A percentile compares a stretch with the other conserved stretches of the same genome.
Conservation (phyloP, 2,113 vertebrate species). For the Enhydra lutris region DNA sequence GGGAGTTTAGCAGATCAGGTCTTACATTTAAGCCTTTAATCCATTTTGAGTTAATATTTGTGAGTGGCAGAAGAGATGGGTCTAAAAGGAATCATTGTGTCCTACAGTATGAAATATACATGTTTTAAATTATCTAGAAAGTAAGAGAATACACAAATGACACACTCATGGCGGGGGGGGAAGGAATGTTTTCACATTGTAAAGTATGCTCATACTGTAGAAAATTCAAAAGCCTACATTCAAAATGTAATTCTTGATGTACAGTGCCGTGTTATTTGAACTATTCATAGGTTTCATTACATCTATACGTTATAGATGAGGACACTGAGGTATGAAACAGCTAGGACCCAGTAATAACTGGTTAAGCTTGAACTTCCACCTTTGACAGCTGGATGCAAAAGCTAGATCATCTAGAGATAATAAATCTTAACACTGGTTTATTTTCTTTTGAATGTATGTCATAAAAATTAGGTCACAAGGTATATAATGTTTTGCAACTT, state of each 20-base stretch:
- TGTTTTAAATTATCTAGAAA: conserved; percentile 2
- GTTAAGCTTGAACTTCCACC: background rate
- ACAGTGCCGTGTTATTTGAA: background rate
- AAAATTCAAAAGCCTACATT: background rate
- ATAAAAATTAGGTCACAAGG: background rate
- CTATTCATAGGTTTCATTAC: background rate
- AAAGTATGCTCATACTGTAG: background rate
- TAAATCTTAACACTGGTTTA: background rate
- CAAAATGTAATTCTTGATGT: background rate
- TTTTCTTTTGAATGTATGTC: background rate
- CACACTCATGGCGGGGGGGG: no score
- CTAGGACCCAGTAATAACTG: background rate
- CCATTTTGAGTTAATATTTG: background rate
- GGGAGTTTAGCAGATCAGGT: background rate
- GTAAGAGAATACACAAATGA: background rate
- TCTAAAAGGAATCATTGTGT: background rate
- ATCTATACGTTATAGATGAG: background rate
- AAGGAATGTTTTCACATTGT: background rate
- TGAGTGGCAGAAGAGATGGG: background rate
- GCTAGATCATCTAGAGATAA: background rate
- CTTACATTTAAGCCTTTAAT: background rate
- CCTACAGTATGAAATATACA: background rate
- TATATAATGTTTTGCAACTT: background rate
- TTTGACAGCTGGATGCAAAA: background rate
- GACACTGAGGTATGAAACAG: background rate